Conservation (phyloP, 2,888 invertebrate species). For the Lycia hirtaria region DNA sequence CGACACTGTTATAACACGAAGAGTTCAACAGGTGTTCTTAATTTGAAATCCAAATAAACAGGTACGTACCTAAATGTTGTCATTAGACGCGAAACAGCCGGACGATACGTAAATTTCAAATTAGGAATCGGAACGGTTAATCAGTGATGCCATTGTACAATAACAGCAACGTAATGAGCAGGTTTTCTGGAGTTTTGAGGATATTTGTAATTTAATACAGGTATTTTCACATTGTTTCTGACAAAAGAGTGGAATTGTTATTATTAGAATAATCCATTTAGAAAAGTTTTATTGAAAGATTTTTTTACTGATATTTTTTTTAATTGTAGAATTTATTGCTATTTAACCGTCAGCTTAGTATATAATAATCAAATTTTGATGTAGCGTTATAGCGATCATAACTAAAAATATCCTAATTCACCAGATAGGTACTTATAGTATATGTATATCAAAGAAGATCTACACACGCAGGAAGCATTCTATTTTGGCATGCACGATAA, state of each 20-base stretch:
- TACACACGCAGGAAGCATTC: no score
- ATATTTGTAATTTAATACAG: conserved; percentile 10
- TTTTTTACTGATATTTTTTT: no score
- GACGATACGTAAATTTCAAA: conserved; percentile 50
- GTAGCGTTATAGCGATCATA: no score
- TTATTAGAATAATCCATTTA: background rate
- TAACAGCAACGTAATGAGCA: conserved; percentile 24
- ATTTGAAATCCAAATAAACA: conserved; percentile 76
- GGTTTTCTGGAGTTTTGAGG: conserved; percentile 17
- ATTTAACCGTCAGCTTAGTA: no score
- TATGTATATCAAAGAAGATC: no score
- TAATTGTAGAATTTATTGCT: no score
- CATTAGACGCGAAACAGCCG: conserved; percentile 53
- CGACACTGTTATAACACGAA: conserved; percentile 29
- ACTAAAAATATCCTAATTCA: no score
- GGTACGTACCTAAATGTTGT: conserved; percentile 56
- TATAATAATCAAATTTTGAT: no score
- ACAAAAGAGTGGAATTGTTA: background rate
- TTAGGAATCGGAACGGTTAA: conserved; percentile 45
- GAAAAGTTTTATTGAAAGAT: no score
- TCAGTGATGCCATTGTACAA: conserved; percentile 41
- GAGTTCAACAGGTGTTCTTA: conserved; percentile 75
- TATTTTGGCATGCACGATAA: no score
- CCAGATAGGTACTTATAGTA: no score
- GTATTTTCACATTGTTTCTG: conserved; percentile 4